Percentiles rank a stretch among this genome's conserved stretches.
These are phyloP conservation scores for Paedocypris micromegethes DNA, from an alignment of 2,797 vertebrate genomes.

Conservation along the genomic window DNA sequence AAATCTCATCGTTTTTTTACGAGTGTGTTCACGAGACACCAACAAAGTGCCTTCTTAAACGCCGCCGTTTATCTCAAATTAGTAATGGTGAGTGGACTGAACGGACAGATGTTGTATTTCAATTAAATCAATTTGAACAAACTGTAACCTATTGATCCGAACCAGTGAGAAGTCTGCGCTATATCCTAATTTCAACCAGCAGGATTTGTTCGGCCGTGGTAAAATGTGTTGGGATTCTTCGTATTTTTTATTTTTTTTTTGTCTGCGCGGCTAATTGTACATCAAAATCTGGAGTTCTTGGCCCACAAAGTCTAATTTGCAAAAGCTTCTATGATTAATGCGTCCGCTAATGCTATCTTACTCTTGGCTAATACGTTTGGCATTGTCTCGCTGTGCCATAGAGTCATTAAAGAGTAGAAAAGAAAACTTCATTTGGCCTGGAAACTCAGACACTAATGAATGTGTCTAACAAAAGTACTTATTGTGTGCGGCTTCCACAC, in stretches of 20 bases:
- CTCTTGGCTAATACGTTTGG: not conserved
- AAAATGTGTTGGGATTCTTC: no score
- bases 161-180: constrained; percentile 5
- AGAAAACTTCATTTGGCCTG: constrained; percentile 4
- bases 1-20: constrained; percentile 20
- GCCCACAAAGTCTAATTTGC: no score
- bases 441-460: constrained; percentile 11
- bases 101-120: constrained; percentile 24
- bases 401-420: constrained; percentile 7
- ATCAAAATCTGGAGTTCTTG: no score
- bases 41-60: constrained; percentile 29
- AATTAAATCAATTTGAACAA: constrained; percentile 28
- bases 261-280: no score
- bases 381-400: not conserved
- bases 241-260: no score
- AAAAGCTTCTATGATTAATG: no score
- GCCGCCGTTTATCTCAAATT: constrained; percentile 19
- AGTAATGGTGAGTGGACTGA: constrained; percentile 16
- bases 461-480: not conserved
- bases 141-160: constrained; percentile 32
- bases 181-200: not conserved
- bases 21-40: constrained; percentile 20
- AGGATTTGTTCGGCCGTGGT: not conserved
- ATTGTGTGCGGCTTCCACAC: constrained; percentile 1
- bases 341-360: constrained; percentile 1